Conservation (phyloP, 2,797 vertebrate genomes). For the Nyctibius grandis region DNA sequence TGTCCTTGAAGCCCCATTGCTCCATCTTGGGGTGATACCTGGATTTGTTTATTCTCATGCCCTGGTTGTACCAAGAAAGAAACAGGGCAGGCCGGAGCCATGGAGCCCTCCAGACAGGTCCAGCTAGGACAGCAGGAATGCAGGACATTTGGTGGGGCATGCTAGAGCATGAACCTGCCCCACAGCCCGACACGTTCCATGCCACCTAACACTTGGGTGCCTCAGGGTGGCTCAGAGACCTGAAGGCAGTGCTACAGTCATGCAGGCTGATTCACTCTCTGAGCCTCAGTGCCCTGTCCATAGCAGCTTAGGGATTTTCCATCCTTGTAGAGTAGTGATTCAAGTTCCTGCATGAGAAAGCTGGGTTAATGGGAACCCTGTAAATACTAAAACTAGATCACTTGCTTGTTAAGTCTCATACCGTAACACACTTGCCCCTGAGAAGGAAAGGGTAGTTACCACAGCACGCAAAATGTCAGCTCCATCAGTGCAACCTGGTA, state of each 20-base stretch:
- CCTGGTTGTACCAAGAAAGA: background rate
- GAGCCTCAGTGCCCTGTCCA: background rate
- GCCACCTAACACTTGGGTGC: accelerated
- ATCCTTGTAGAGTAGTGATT: background rate
- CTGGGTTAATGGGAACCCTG: background rate
- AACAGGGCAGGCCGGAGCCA: background rate
- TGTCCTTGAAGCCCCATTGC: background rate
- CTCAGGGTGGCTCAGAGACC: background rate
- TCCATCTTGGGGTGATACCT: background rate
- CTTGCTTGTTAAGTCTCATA: background rate
- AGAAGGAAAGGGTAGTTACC: background rate
- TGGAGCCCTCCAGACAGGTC: background rate
- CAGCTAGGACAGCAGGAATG: background rate
- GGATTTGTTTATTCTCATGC: background rate
- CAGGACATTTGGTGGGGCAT: accelerated
- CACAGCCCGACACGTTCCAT: accelerated
- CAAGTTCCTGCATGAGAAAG: background rate
- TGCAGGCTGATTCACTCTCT: background rate
- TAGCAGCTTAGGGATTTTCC: background rate
- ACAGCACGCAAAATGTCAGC: background rate
- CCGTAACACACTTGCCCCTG: background rate
- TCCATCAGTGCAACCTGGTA: background rate
- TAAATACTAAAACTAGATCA: background rate
- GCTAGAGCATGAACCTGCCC: background rate
- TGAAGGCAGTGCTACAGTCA: background rate